Base-by-base conservation (phyloP, 2,113 vertebrate species). In the Pelodiscus sinensis region DNA sequence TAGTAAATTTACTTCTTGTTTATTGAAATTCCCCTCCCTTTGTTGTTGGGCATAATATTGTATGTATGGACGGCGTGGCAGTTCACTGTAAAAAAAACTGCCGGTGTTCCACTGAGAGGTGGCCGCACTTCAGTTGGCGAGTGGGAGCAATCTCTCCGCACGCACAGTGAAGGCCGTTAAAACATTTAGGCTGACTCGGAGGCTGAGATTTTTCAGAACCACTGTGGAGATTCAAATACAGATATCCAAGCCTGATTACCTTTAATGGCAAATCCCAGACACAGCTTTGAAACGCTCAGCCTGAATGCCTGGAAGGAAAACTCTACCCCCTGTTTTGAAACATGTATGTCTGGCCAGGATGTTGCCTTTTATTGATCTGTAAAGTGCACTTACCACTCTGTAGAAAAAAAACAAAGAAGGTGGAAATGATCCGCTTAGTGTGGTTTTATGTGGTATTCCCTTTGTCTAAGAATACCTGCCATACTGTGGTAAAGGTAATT, bases 381-480 rank as follows among this genome's bases (percentile, higher is more conserved):
- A 12, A 12, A 44, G 55, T 78, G 85, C 81, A 56, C 88, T 84
- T 94, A 3, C 4, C 44, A 93, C 87, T 94, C 18, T 94, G 62
- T 44, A 75, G 35, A 25, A 75, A 75, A 95, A 75, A 95, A 97
- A 96, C 83, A 88, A 94, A 94, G 94, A 81, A 87, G 89, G 87
- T 94, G 92, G 94, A 97, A 96, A 95, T 92, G 94, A 95, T 96
- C 95, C 93, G 96, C 94, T 95, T 96, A 96, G 95, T 80, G 84
- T 93, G 81, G 95, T 90, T 87, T 96, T 97, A 95, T 89, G 94
- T 91, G 87, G 94, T 91, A 96, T 77, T 96, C 91, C 84, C 88
- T 87, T 81, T 77, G 89, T 85, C 91, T 88, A 86, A 90, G 92
- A 77, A 88, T 97, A 96, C 96, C 95, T 96, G 96, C 84, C 86